Evolutionary conservation across 2,113 vertebrate genomes (phyloP), one percentile per base, ranked within the genome.

Genomic region (Manacus vitellinus): DNA sequence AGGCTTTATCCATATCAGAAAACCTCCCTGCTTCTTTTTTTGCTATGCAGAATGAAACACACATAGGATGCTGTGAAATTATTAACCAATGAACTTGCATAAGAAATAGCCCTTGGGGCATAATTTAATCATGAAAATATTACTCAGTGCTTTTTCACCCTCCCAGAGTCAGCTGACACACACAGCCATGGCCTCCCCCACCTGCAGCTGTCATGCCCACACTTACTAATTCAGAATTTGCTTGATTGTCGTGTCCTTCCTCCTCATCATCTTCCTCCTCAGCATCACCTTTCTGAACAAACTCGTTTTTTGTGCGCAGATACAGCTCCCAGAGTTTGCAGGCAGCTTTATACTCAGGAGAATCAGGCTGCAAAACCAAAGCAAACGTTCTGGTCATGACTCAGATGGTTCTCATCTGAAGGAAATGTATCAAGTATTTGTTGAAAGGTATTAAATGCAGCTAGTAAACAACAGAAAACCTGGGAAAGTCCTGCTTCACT

Each of bases 241-340:
- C 98, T 47, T 98, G 98, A 93, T 98, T 98, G 95, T 99, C 99
- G 70, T 98, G 99, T 19, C 96, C 97, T 25, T 99, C 99, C 9
- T 99, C 99, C 47, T 99, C 99, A 21, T 99, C 99, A 0, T 99
- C 99, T 1, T 99, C 99, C 0, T 99, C 99, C 37, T 99, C 99
- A 79, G 99, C 98, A 88, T 99, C 99, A 70, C 99, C 99, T 91
- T 99, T 98, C 94, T 99, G 99, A 95, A 99, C 98, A 98, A 99
- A 99, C 71, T 99, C 99, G 93, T 99, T 99, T 96, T 99, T 99
- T 96, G 99, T 99, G 84, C 99, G 98, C 93, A 99, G 96, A 96
- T 99, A 99, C 93, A 99, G 98, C 96, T 99, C 99, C 99, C 99
- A 99, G 39, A 99, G 97, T 93, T 99, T 99, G 94, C 99, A 99